These are phyloP conservation scores for Amblyjoppa proteus DNA, from an alignment of 2,888 invertebrate genomes.

Conservation along the genomic window DNA sequence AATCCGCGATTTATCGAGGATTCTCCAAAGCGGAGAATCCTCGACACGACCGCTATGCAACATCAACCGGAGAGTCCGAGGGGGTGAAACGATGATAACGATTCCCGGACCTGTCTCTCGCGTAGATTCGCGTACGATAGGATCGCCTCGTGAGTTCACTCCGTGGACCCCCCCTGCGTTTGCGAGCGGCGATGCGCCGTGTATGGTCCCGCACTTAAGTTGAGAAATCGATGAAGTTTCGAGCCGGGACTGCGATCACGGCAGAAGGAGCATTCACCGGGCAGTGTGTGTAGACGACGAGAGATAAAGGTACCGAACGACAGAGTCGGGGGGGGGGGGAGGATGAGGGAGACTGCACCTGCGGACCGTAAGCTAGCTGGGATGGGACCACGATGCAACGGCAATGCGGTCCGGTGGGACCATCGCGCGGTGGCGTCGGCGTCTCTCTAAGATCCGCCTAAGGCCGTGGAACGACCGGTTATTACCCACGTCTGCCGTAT, in stretches of 20 bases:
- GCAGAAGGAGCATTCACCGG: conserved; percentile 18
- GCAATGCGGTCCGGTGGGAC: conserved; percentile 61
- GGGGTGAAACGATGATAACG: conserved; percentile 61
- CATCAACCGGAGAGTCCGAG: conserved; percentile 23
- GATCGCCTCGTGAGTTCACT: conserved; percentile 56
- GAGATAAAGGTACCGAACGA: conserved; percentile 29
- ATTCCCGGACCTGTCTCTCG: conserved; percentile 54
- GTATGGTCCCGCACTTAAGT: conserved; percentile 65
- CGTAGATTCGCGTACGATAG: conserved; percentile 60
- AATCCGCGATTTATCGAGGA: conserved; percentile 7
- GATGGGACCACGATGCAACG: conserved; percentile 50
- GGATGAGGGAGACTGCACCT: conserved; percentile 48
- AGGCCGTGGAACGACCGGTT: conserved; percentile 63
- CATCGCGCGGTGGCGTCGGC: conserved; percentile 38
- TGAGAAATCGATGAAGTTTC: conserved; percentile 69
- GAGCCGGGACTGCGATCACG: conserved; percentile 56
- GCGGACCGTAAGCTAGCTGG: conserved; percentile 49
- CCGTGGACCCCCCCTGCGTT: conserved; percentile 60
- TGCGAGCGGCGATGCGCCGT: conserved; percentile 56
- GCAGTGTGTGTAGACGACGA: conserved; percentile 36
- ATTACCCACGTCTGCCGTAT: conserved; percentile 62
- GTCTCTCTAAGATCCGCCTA: conserved; percentile 58
- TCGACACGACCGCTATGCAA: background rate
- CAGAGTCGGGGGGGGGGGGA: background rate
- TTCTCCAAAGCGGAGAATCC: background rate